Conservation (phyloP, 1,140 invertebrate genomes). For the Tetragonula clypearis region DNA sequence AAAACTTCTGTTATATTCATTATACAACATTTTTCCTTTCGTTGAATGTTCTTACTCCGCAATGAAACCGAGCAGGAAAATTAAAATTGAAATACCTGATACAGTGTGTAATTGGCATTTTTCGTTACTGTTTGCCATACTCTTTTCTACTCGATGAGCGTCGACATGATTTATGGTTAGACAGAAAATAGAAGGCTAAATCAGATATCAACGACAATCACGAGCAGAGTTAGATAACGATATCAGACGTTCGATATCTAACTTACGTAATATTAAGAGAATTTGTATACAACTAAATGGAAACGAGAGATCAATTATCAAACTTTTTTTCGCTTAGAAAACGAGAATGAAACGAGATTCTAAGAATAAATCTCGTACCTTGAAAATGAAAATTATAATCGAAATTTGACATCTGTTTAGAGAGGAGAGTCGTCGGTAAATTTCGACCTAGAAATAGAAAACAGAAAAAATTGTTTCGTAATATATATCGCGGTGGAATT, state of each 20-base stretch:
- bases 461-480: no score
- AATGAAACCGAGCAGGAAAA: background rate
- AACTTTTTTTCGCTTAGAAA: no score
- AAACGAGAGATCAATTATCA: background rate
- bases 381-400: background rate
- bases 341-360: background rate
- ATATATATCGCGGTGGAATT: no score
- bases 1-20: conserved; percentile 64
- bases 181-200: background rate
- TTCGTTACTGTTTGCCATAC: background rate
- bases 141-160: background rate
- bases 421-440: no score
- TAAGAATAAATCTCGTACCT: background rate
- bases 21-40: conserved; percentile 5
- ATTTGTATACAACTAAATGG: background rate
- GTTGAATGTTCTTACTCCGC: background rate
- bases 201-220: background rate
- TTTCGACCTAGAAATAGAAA: no score
- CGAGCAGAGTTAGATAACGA: background rate
- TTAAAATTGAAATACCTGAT: background rate
- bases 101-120: background rate
- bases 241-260: background rate
- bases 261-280: background rate
- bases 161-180: background rate
- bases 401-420: no score